Evolutionary conservation across 2,113 vertebrate genomes (phyloP).

Genomic region (Bombycilla garrulus): DNA sequence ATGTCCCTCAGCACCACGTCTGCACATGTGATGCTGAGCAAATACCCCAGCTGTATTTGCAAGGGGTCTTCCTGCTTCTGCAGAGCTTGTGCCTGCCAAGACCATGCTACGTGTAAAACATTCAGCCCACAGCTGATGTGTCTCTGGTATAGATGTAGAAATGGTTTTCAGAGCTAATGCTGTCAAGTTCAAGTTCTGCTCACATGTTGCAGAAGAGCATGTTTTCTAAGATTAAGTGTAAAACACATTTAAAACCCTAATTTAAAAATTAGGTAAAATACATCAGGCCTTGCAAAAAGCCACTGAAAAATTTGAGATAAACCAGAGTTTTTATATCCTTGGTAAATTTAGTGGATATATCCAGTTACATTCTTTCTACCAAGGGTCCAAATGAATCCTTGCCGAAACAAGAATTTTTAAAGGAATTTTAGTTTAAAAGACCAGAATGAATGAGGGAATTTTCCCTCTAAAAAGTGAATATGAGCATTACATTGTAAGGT

Average conservation of each 20-base stretch:
- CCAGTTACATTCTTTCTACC: not conserved
- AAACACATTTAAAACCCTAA: not conserved
- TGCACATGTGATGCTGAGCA: not conserved
- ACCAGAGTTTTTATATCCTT: not conserved
- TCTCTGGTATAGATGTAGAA: not conserved
- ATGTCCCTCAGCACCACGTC: not conserved
- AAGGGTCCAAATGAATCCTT: not conserved
- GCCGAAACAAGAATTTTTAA: not conserved
- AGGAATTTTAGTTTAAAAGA: not conserved
- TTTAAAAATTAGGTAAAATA: not conserved
- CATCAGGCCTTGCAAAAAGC: not conserved
- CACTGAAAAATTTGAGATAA: not conserved
- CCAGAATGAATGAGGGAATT: not conserved
- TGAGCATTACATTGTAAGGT: constrained; percentile 13
- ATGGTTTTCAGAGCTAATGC: not conserved
- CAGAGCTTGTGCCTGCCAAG: not conserved
- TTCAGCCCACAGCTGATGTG: not conserved
- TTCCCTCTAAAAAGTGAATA: constrained; percentile 1
- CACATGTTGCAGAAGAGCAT: not conserved
- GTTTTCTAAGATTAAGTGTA: not conserved
- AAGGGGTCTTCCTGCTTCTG: not conserved
- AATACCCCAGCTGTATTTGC: not conserved
- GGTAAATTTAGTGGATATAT: not conserved
- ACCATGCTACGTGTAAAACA: not conserved
- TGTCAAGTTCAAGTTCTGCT: not conserved